A percentile compares a stretch with the other conserved stretches of the same genome.
phyloP scores from a whole-genome alignment of 2,888 invertebrate genomes.

The Caenorhabditis zanzibari region DNA sequence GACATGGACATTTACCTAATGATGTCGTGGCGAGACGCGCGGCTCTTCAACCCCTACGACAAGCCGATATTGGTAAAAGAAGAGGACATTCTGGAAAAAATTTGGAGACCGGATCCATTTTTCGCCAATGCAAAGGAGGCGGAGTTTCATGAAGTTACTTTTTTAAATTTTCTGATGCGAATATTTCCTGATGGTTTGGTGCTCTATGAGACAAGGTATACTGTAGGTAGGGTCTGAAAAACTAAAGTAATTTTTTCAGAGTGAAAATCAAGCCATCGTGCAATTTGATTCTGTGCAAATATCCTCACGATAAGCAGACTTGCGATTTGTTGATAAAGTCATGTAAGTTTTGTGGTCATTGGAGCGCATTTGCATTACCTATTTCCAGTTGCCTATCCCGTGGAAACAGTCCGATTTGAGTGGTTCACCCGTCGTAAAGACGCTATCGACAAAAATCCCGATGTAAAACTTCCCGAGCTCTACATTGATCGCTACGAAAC shows the following conservation, averaged over 20 bases:
- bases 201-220: constrained; percentile 82
- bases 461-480: constrained; percentile 82
- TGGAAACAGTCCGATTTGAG: constrained; percentile 83
- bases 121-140: constrained; percentile 83
- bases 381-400: constrained; percentile 83
- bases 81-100: constrained; percentile 79
- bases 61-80: constrained; percentile 82
- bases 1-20: constrained; percentile 83
- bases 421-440: constrained; percentile 82
- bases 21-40: constrained; percentile 83
- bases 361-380: too few relatives aligned
- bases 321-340: constrained; percentile 82
- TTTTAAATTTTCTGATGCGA: constrained; percentile 83
- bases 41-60: constrained; percentile 81
- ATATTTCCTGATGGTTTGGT: constrained; percentile 83
- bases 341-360: constrained; percentile 72
- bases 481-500: constrained; percentile 81
- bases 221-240: background rate
- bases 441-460: constrained; percentile 83
- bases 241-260: constrained; percentile 63
- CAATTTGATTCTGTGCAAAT: constrained; percentile 83
- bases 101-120: constrained; percentile 82
- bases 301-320: constrained; percentile 83
- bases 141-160: constrained; percentile 83
- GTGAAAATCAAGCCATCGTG: constrained; percentile 83